phyloP scores from a whole-genome alignment of 2,888 invertebrate genomes.

The Torymus aiolomorphi region DNA sequence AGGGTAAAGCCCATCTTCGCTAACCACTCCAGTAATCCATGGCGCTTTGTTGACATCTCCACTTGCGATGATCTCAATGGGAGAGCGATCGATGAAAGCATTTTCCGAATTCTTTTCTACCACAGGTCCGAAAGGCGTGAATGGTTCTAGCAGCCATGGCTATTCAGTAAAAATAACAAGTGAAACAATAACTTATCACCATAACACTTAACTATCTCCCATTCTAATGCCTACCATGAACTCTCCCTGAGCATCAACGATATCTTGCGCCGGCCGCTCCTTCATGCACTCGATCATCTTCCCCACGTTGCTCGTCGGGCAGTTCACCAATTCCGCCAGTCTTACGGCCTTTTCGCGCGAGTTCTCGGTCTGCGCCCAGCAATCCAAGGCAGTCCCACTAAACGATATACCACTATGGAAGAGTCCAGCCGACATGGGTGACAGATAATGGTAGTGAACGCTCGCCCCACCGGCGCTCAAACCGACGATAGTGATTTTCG shows the following conservation, averaged over 20 bases:
- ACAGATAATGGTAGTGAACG: constrained; percentile 83
- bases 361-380: constrained; percentile 71
- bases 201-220: too few relatives aligned
- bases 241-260: too few relatives aligned
- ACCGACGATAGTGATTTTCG: constrained; percentile 82
- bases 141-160: constrained; percentile 63
- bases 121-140: constrained; percentile 85
- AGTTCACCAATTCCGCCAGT: constrained; percentile 79
- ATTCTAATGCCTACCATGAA: too few relatives aligned
- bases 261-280: too few relatives aligned
- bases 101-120: constrained; percentile 79
- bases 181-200: too few relatives aligned
- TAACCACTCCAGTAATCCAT: constrained; percentile 81
- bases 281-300: too few relatives aligned
- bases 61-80: constrained; percentile 79
- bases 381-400: constrained; percentile 83
- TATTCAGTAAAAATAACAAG: too few relatives aligned
- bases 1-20: constrained; percentile 86
- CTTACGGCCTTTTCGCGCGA: constrained; percentile 79
- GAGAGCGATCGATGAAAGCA: constrained; percentile 82
- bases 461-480: constrained; percentile 81
- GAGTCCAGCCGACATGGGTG: constrained; percentile 16
- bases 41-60: constrained; percentile 82
- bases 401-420: constrained; percentile 79
- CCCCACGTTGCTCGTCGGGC: too few relatives aligned